These are phyloP conservation scores for Asobara japonica DNA, from an alignment of 1,140 invertebrate species.

Conservation along the genomic window DNA sequence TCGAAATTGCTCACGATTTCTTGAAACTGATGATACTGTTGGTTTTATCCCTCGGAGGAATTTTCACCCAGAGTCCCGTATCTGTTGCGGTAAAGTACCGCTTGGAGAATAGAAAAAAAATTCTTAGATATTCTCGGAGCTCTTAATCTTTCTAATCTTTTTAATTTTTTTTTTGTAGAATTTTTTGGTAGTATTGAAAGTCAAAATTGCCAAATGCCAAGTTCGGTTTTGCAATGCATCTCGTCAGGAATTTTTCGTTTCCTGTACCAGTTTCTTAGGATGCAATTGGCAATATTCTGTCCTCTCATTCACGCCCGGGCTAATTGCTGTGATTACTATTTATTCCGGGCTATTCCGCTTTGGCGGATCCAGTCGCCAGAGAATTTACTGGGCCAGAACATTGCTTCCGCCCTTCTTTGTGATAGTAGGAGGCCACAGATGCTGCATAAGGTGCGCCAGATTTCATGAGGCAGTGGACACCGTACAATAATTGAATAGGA, in stretches of 20 bases:
- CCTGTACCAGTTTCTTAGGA: no score
- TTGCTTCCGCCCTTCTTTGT: constrained; percentile 35
- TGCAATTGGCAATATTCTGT: neutral
- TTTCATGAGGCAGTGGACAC: neutral
- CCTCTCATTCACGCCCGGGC: neutral
- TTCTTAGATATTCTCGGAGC: no score
- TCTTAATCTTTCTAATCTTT: no score
- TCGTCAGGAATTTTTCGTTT: no score
- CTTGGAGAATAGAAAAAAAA: neutral
- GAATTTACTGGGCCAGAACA: constrained; percentile 27
- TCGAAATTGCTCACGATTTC: constrained; percentile 2
- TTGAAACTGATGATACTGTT: constrained; percentile 10
- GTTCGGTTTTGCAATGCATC: no score
- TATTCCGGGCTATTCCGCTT: constrained; percentile 26
- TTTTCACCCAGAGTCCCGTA: neutral
- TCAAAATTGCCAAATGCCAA: no score
- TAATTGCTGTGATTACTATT: constrained; percentile 35
- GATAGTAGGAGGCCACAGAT: constrained; percentile 20
- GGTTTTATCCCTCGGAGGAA: constrained; percentile 3
- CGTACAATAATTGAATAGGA: neutral
- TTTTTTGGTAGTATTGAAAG: no score
- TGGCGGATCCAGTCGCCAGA: neutral
- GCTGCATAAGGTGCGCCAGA: neutral
- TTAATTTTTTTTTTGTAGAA: no score
- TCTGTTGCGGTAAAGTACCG: constrained; percentile 9